Base-by-base conservation (phyloP, 2,797 vertebrate genomes). In the Denticeps clupeoides region DNA sequence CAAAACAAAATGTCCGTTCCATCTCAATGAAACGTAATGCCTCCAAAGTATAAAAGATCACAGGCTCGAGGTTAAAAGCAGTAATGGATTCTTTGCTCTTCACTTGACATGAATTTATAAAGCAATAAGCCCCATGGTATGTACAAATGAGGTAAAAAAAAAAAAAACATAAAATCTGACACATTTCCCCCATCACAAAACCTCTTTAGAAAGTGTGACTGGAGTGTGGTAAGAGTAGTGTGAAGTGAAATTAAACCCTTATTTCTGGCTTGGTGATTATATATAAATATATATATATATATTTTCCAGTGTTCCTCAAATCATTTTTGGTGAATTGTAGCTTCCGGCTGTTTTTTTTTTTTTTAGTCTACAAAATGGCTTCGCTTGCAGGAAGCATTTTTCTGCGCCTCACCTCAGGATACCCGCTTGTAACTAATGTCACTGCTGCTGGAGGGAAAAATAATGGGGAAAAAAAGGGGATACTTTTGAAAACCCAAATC, bases 101-200 rank as follows among this genome's bases (percentile, higher is more conserved):
- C 64, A 56, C 55, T 29, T 25, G 29, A 45, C 51, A 45, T 59
- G 51, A 59, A 43, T 49, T 49, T 38, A 49, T 75, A 76, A 71
- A 73, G 60, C 69, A 61, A 65, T 63, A 56, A 45, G 50, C 51
- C 56, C 59, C 67, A 77, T 62, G 68, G 57, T 77, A 79, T 82
- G 75, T 82, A 83, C 80, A 84, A 75, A 82, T 74, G 69, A 82
- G 74, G 81, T 84, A 80, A 81, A 82, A 81, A 76, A 72, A 74
- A 72, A 62, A 66, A 72, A 67, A 70, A 71, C 72, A 78, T 68
- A 78, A 78, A 62, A 62, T 60, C 69, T 55, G 60, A 45, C 50
- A 67, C 52, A 72, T 67, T 69, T 75, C 75, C 82, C 68, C 72
- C 69, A 45, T 63, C 71, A 78, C 71, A 80, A 72, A 78, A 80